phyloP scores from a whole-genome alignment of 1,140 invertebrate species.

The Chironomus tepperi region DNA sequence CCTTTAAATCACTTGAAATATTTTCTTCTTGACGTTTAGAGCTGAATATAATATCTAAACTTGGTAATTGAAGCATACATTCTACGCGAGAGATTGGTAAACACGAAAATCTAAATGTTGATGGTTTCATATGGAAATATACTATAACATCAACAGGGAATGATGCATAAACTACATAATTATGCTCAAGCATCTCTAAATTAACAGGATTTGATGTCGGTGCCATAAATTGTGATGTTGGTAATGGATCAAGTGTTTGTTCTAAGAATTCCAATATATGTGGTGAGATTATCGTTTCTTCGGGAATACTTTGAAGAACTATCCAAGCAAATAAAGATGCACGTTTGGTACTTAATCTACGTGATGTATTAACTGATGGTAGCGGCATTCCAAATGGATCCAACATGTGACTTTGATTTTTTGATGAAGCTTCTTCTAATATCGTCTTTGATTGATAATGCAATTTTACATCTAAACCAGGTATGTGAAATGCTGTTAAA shows the following conservation, averaged over 20 bases:
- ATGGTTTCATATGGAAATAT: slow-evolving; percentile 96
- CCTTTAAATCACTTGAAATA: slow-evolving; percentile 27
- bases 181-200: slow-evolving; percentile 52
- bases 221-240: slow-evolving; percentile 34
- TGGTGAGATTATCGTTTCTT: slow-evolving; percentile 91
- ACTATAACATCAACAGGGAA: slow-evolving; percentile 99
- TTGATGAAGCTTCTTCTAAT: slow-evolving; percentile 47
- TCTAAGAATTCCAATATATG: slow-evolving; percentile 91
- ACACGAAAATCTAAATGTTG: slow-evolving; percentile 91
- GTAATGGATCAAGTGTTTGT: slow-evolving; percentile 89
- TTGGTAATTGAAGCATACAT: slow-evolving; percentile 92
- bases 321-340: slow-evolving; percentile 93
- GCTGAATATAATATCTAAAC: slow-evolving; percentile 86
- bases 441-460: slow-evolving; percentile 81
- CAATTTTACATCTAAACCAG: slow-evolving; percentile 88
- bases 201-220: slow-evolving; percentile 38
- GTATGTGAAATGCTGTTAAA: slow-evolving; percentile 88
- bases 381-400: slow-evolving; percentile 29
- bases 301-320: slow-evolving; percentile 89
- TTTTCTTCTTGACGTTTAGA: slow-evolving; percentile 74
- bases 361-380: slow-evolving; percentile 31
- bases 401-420: slow-evolving; percentile 29
- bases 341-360: slow-evolving; percentile 69
- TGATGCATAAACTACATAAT: slow-evolving; percentile 74
- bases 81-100: slow-evolving; percentile 91